These are phyloP conservation scores for Ptilonorhynchus violaceus DNA, from an alignment of 2,113 vertebrate genomes.

Conservation along the genomic window DNA sequence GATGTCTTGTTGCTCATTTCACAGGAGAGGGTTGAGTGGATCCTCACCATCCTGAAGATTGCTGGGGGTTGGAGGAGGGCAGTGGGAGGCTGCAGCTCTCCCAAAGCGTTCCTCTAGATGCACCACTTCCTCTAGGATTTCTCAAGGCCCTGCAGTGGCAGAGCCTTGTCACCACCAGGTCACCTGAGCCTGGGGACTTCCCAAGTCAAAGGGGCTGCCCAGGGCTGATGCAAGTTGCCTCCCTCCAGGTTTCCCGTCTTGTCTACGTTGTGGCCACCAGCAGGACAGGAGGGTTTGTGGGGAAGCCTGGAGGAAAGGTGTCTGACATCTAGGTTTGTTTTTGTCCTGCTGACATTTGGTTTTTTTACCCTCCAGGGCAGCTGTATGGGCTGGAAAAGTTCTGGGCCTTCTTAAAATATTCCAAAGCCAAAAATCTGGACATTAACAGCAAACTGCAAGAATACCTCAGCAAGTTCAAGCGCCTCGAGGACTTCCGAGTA, in stretches of 20 bases:
- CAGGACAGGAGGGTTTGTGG: background rate
- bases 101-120: background rate
- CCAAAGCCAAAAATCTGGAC: constrained; percentile 95
- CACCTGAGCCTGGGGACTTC: background rate
- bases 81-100: background rate
- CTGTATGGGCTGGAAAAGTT: constrained; percentile 98
- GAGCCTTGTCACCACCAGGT: background rate
- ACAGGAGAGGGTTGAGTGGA: background rate
- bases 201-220: background rate
- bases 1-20: background rate
- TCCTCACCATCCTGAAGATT: background rate
- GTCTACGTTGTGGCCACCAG: background rate
- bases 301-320: background rate
- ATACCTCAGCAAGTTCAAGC: constrained; percentile 92
- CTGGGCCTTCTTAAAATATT: constrained; percentile 99
- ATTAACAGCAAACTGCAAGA: constrained; percentile 94
- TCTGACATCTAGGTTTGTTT: background rate
- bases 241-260: background rate
- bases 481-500: constrained; percentile 96
- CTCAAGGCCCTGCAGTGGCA: background rate
- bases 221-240: background rate
- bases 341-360: background rate
- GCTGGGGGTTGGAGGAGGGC: background rate
- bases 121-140: background rate
- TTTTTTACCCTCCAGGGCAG: constrained; percentile 77